Base-by-base conservation (phyloP, 2,888 invertebrate species). In the Tinea semifulvella region DNA sequence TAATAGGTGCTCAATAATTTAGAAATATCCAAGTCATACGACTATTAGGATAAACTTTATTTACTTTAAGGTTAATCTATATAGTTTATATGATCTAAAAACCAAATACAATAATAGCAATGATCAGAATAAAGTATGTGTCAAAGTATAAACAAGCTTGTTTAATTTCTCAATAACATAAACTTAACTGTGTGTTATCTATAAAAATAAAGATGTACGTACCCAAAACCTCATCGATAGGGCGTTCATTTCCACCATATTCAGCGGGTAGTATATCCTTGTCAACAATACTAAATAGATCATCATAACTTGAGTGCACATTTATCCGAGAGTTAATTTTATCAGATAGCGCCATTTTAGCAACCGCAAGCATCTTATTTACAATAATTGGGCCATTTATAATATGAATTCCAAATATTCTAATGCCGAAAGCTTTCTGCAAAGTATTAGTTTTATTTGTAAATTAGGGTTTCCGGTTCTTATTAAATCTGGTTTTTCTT, bases 241-340 rank as follows among this genome's bases (percentile, higher is more conserved):
- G 46, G 11, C 38, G 52, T 5, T 53, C 59, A 14, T 50, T 40
- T 0, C 65, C 65, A 0, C 61, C 63, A 17, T 53, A 55, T 1
- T 65, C 65, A 20, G 42, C 35, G 0, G 65, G 65, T 3, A 64
- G 44, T 3, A 52, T 42, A 2, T 59, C 57, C 42, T 45, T 57
- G 0, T 57, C 53, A 11, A 65, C 19, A 11, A 46, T 44, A 0
- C 58, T 47, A 22, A 56, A 47, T 1, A 64, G 42, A 0, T 57
- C 49, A 2, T 65, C 60, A 2, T 56, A 2, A 25, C 36, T 50
- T 1, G 46, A 39, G n/a, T 63, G 62, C 1, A 60, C 43, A 2
- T 54, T 25, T 2, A 64, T 35, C 25, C 63, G 53, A 4, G 50
- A 45, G 0, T 47, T 48, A 0, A 64, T n/a, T 45, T 64, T 65